Evolutionary conservation across 2,113 vertebrate species (phyloP), one percentile per base, ranked within the genome.

Genomic region (Anolis sagrei): DNA sequence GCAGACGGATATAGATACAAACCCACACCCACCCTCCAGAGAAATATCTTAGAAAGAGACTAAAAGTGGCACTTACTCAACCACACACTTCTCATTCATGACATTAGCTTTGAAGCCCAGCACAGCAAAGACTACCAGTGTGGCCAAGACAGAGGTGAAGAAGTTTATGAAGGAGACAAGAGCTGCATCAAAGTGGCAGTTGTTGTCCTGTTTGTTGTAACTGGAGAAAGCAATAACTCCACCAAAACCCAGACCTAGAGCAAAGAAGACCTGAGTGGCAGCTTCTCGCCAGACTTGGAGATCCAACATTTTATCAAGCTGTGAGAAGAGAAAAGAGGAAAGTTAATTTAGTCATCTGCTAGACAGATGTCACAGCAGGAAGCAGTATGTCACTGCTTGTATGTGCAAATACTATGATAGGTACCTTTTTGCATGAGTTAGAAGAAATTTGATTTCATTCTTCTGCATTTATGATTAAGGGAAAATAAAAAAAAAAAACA

Each of bases 141-240:
- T 99, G 91, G 99, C 99, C 94, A 99, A 90, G 89, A 99, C 97
- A 0, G 99, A 99, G 0, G 99, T 99, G 76, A 99, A 95, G 91
- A 99, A 99, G 94, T 99, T 99, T 93, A 99, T 99, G 93, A 98
- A 87, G 90, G 99, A 99, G 82, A 99, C 99, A 0, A 99, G 96
- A 0, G 97, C 96, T 0, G 99, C 99, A 0, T 99, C 99, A 1
- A 99, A 99, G 93, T 99, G 99, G 91, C 99, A 99, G 96, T 99
- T 99, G 95, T 99, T 99, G 95, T 99, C 98, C 75, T 98, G 97
- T 90, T 99, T 99, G 95, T 99, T 99, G 97, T 99, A 99, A 95
- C 98, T 99, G 93, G 99, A 99, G 95, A 99, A 99, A 79, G 99
- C 99, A 0, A 99, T 99, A 94, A 99, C 99, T 0, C 99, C 99